Evolutionary conservation across 2,888 invertebrate genomes (phyloP), one percentile per base, ranked within the genome.

Genomic region (Macropis europaea): DNA sequence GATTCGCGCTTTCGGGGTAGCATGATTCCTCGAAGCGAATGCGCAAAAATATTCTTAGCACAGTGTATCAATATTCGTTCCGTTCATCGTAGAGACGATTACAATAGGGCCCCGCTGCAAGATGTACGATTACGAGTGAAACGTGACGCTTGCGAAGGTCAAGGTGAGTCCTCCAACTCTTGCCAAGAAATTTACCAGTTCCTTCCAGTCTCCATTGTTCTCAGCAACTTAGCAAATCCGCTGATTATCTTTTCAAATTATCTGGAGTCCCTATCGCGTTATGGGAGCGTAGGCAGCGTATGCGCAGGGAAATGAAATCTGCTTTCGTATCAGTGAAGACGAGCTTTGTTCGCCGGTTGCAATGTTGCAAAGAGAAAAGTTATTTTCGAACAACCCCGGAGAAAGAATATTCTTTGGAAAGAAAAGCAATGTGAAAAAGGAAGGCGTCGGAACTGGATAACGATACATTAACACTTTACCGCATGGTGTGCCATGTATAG

Each of bases 111-210:
- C 30, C 13, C 22, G 22, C n/a, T 45, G 22, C 30, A 22, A 56
- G 54, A 59, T 34, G 30, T 15, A 45, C 67, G 67, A 42, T 67
- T 36, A 47, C 28, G 32, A 43, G 60, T 19, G 45, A 34, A 68
- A 69, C 69, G 40, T 45, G 42, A 60, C 42, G 22, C 54, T 13
- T 34, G 13, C 68, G 79, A 83, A 84, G 86, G 83, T 85, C 86
- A 86, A 86, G 86, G 86, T 73, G 74, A 79, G 56, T 56, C 38
- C 34, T 15, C 45, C 47, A 61, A 11, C 22, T 32, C 74, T 74
- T 75, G 76, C 75, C 77, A 76, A 77, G 79, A 81, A 77, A 74
- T 82, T 82, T 68, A 74, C 63, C 42, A 47, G 52, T 30, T 40
- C 42, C 50, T 69, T 57, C 48, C 45, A 19, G 50, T 43, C 28